Evolutionary conservation across 2,113 vertebrate species (phyloP).

Genomic region (Chionomys nivalis): DNA sequence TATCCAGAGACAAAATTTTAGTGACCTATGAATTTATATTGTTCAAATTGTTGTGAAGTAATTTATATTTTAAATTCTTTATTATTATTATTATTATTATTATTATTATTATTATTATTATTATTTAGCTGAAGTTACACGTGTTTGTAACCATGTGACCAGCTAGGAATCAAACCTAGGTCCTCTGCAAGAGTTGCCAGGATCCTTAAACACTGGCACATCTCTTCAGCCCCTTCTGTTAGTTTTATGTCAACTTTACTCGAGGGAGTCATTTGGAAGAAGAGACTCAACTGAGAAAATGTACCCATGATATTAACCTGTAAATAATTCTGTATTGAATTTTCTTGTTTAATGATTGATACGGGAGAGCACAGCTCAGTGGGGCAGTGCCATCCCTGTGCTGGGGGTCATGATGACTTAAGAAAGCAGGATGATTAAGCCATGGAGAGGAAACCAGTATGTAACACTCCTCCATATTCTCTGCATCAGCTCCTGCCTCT

Average conservation of each 20-base stretch:
- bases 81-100: too few relatives aligned
- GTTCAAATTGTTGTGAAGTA: neutral
- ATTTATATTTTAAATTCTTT: neutral
- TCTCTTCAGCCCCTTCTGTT: neutral
- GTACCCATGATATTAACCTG: neutral
- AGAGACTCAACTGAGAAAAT: neutral
- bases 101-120: too few relatives aligned
- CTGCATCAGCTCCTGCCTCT: neutral
- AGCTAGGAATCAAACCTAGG: neutral
- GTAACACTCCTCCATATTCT: too few relatives aligned
- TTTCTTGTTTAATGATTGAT: neutral
- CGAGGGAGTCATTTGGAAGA: fast-evolving
- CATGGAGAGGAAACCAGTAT: neutral
- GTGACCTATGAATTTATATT: neutral
- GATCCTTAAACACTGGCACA: too few relatives aligned
- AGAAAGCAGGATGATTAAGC: neutral
- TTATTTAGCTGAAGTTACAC: neutral
- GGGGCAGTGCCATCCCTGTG: too few relatives aligned
- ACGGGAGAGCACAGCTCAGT: too few relatives aligned
- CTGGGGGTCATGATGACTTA: neutral
- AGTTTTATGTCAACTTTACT: neutral
- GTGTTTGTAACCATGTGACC: neutral
- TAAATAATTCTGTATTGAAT: neutral
- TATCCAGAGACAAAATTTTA: neutral
- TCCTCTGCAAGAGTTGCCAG: neutral